Percentiles rank a stretch among this genome's conserved stretches.
Conservation (phyloP, 37 sponge, comb jelly and placozoan genomes). For the Theonella swinhoei region DNA sequence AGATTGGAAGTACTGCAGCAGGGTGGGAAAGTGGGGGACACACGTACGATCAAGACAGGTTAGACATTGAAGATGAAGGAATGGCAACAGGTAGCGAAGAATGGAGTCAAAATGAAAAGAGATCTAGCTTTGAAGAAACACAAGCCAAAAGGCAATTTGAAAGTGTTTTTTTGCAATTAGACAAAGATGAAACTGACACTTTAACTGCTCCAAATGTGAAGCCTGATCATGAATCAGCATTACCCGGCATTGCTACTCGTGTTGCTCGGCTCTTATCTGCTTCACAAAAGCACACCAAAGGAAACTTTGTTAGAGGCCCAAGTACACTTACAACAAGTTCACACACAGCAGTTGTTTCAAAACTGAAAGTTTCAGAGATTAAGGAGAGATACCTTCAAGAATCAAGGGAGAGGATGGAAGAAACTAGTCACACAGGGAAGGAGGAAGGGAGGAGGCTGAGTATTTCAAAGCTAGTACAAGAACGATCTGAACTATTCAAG, state of each 20-base stretch:
- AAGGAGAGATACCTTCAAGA: background rate
- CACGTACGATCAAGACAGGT: too few relatives aligned
- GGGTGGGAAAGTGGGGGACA: background rate
- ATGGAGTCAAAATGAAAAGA: background rate
- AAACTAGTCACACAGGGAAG: background rate
- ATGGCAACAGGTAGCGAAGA: background rate
- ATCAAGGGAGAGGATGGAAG: too few relatives aligned
- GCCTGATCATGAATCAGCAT: too few relatives aligned
- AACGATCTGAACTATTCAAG: background rate
- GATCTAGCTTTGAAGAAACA: background rate
- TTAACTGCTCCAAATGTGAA: too few relatives aligned
- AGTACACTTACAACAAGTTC: background rate
- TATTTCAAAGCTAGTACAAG: background rate
- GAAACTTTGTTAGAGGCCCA: background rate
- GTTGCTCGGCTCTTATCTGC: background rate
- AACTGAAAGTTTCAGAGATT: background rate
- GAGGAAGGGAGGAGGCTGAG: background rate
- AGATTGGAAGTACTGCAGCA: background rate
- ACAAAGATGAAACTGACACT: background rate
- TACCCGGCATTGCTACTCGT: background rate
- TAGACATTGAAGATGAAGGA: background rate
- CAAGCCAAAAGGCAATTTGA: background rate
- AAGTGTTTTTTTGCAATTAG: background rate
- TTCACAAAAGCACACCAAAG: background rate
- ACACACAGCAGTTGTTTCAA: background rate